Percentiles rank a stretch among this genome's conserved stretches.
Evolutionary conservation across 2,888 invertebrate genomes (phyloP).

Genomic region (Acronicta leporina): DNA sequence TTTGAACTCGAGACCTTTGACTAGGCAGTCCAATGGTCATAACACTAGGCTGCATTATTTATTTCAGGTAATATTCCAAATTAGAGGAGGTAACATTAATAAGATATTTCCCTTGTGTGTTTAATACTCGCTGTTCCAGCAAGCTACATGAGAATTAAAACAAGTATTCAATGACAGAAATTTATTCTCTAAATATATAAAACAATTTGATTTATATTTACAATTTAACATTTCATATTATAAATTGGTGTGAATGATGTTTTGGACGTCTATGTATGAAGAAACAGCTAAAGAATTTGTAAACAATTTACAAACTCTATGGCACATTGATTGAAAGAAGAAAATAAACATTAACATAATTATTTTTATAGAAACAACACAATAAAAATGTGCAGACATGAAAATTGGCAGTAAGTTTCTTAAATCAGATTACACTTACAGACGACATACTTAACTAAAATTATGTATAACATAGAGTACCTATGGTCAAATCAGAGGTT

Average conservation of each 20-base stretch:
- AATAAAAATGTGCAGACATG: conserved; percentile 31
- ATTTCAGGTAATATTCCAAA: too few species aligned
- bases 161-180: conserved; percentile 69
- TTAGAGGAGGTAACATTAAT: too few species aligned
- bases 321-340: conserved; percentile 70
- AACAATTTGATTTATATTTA: conserved; percentile 80
- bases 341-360: conserved; percentile 17
- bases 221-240: conserved; percentile 50
- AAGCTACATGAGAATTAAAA: conserved; percentile 29
- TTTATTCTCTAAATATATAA: conserved; percentile 86
- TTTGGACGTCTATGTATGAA: conserved; percentile 43
- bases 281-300: conserved; percentile 44
- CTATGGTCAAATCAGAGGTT: conserved; percentile 30
- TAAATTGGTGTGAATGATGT: conserved; percentile 33
- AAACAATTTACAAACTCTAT: conserved; percentile 63
- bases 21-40: too few species aligned
- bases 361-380: conserved; percentile 37
- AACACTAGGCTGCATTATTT: too few species aligned
- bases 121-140: too few species aligned
- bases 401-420: conserved; percentile 51
- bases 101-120: too few species aligned
- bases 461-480: conserved; percentile 13
- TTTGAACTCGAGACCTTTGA: too few species aligned
- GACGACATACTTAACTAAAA: conserved; percentile 24
- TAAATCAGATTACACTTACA: conserved; percentile 39